These are phyloP conservation scores for Paguma larvata DNA, from an alignment of 2,797 vertebrate genomes.

Conservation along the genomic window DNA sequence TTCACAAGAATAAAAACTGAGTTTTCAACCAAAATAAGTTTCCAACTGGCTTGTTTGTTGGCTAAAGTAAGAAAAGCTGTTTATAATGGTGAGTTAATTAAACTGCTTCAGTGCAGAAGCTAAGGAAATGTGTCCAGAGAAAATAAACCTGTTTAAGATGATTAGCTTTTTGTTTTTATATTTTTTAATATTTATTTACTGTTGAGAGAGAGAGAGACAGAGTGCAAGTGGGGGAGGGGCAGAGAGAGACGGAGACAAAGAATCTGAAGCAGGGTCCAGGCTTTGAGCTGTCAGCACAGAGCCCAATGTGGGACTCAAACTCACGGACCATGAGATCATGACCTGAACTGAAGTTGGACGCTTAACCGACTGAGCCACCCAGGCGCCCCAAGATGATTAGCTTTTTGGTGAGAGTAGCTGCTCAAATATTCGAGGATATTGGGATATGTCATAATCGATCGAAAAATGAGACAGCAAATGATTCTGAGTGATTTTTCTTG, in stretches of 20 bases:
- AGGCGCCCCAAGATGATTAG: not conserved
- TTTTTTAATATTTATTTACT: too few relatives aligned
- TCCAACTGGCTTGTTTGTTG: conserved; percentile 39
- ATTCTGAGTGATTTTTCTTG: conserved; percentile 14
- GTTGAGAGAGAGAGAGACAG: too few relatives aligned
- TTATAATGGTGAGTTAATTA: not conserved
- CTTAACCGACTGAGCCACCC: too few relatives aligned
- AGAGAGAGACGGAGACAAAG: too few relatives aligned
- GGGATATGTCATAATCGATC: not conserved
- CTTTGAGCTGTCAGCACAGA: too few relatives aligned
- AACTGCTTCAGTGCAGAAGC: conserved; percentile 30
- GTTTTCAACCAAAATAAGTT: conserved; percentile 37
- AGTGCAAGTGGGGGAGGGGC: too few relatives aligned
- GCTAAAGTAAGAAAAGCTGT: conserved; percentile 50
- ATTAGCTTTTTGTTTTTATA: not conserved
- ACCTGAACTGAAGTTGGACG: too few relatives aligned
- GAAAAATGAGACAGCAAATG: conserved; percentile 31
- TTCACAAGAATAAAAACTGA: conserved; percentile 49
- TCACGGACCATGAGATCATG: too few relatives aligned
- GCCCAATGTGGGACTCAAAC: too few relatives aligned
- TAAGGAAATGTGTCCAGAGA: conserved; percentile 49
- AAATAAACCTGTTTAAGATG: conserved; percentile 42
- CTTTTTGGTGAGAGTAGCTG: not conserved
- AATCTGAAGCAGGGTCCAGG: too few relatives aligned
- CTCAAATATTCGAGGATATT: not conserved